A percentile compares a stretch with the other conserved stretches of the same genome.
phyloP scores from a whole-genome alignment of 2,797 vertebrate species.

The Holocentrus rufus region DNA sequence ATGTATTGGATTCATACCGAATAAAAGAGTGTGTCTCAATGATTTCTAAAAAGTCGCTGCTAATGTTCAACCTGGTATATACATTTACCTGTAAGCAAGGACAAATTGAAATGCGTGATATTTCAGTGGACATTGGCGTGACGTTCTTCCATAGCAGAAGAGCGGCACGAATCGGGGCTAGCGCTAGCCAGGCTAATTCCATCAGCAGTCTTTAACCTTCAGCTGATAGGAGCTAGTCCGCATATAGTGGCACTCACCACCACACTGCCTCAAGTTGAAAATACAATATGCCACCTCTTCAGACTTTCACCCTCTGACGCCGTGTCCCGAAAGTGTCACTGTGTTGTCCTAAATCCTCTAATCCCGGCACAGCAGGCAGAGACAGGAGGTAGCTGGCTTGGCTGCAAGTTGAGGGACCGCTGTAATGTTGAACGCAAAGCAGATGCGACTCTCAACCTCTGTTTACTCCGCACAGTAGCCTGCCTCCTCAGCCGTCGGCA shows the following conservation, averaged over 20 bases:
- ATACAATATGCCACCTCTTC: slow-evolving; percentile 25
- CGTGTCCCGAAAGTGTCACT: slow-evolving; percentile 39
- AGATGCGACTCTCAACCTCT: slow-evolving; percentile 59
- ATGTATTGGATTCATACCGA: neutral
- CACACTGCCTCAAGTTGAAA: slow-evolving; percentile 53
- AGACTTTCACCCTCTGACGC: slow-evolving; percentile 42
- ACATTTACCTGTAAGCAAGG: neutral
- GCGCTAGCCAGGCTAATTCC: slow-evolving; percentile 73
- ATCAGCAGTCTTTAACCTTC: slow-evolving; percentile 79
- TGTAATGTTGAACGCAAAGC: slow-evolving; percentile 58
- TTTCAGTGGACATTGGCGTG: slow-evolving; percentile 59
- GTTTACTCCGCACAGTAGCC: slow-evolving; percentile 34
- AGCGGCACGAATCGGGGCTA: slow-evolving; percentile 48
- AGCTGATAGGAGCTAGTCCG: slow-evolving; percentile 67
- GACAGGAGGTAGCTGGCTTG: slow-evolving; percentile 3
- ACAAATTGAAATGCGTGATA: slow-evolving; percentile 45
- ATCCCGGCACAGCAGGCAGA: slow-evolving; percentile 22
- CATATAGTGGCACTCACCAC: slow-evolving; percentile 38
- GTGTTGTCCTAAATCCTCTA: slow-evolving; percentile 20
- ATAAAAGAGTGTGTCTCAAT: neutral
- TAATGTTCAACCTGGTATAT: neutral
- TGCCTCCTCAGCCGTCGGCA: slow-evolving; percentile 25
- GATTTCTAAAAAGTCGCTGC: neutral
- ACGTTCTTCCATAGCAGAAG: slow-evolving; percentile 36
- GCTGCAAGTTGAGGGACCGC: slow-evolving; percentile 64